Evolutionary conservation across 92 coral and sea anemone species (phyloP), one percentile per base, ranked within the genome.

Genomic region (Phymanthus crucifer): DNA sequence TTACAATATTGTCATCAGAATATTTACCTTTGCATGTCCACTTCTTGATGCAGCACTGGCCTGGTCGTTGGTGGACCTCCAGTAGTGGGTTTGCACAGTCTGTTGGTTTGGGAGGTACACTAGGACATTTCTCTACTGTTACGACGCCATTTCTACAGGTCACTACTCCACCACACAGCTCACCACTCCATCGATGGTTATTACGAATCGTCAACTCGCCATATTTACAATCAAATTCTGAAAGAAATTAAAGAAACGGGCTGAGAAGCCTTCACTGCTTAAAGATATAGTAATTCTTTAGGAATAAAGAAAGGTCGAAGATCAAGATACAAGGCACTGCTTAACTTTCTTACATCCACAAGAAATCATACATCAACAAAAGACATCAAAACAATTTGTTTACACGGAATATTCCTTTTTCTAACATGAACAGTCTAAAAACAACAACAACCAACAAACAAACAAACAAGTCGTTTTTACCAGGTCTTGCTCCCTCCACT

Each of bases 131-230:
- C 75, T 81, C 88, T 27, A 93, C 85, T 23, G 74, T 79, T 31
- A 80, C 56, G 32, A 90, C 68, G 37, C 97, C 94, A 65, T 90
- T 88, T 72, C 78, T 86, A 64, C 97, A 93, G 35, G 85, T 65
- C 16, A 93, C 84, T 6, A 93, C 97, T 1, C 92, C 97, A 17
- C 94, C 97, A 56, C 97, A 93, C 23, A 93, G 77, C 57, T 93
- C 88, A 14, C 97, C 97, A 56, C 92, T 90, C 97, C 97, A 93
- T 32, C 81, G 82, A 66, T 93, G 94, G 40, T 90, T 89, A 52
- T 93, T 86, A 16, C 87, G 80, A 66, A 93, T 87, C 16, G 92
- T 87, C 19, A 91, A 85, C 71, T 93, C 84, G 17, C 97, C 97
- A 32, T 93, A 93, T 23, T 77, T 83, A 50, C 97, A 93, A 23